Evolutionary conservation across 2,797 vertebrate species (phyloP).

Genomic region (Phoeniculus purpureus): DNA sequence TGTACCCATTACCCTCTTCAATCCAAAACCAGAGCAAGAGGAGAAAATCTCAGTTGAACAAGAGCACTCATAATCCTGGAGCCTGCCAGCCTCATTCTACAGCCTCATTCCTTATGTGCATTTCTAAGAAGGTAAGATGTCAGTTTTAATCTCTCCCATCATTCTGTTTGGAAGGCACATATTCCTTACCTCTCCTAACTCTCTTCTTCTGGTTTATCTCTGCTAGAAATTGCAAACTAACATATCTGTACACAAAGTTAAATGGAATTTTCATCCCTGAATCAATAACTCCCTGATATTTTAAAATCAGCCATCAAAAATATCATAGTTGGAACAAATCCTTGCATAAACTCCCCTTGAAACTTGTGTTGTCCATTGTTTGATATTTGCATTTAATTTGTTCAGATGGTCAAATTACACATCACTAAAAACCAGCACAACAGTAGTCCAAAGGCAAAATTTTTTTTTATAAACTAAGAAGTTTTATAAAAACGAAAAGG

Average conservation of each 20-base stretch:
- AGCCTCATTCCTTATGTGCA: background rate
- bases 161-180: background rate
- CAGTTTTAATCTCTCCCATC: background rate
- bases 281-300: background rate
- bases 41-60: background rate
- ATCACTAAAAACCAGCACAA: background rate
- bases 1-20: background rate
- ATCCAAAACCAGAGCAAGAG: background rate
- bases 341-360: background rate
- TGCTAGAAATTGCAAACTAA: background rate
- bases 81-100: background rate
- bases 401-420: background rate
- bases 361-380: background rate
- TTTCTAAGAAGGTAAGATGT: background rate
- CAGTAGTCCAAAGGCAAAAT: background rate
- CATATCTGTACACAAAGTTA: background rate
- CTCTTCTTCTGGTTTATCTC: background rate
- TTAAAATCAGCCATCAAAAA: background rate
- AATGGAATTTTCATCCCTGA: background rate
- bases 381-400: background rate
- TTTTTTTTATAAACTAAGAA: background rate
- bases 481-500: too few species aligned
- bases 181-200: background rate
- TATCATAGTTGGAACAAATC: background rate
- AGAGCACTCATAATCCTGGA: background rate